phyloP scores from a whole-genome alignment of 2,797 vertebrate genomes.

The Acrocephalus scirpaceus region DNA sequence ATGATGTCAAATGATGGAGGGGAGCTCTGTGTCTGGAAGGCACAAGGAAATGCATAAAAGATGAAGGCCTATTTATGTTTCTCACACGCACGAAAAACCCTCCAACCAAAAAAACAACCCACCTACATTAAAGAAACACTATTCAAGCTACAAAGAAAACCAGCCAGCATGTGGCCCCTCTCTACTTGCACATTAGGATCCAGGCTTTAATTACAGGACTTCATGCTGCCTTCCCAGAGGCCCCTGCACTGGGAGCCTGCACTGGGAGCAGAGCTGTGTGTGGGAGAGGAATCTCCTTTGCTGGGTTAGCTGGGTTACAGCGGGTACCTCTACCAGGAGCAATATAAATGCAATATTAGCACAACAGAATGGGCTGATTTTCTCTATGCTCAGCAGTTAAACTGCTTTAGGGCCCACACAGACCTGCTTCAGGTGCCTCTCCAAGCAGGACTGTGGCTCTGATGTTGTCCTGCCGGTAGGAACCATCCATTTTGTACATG shows the following conservation, averaged over 20 bases:
- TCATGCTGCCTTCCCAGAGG: neutral
- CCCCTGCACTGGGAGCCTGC: neutral
- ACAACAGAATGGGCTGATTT: neutral
- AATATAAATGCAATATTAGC: neutral
- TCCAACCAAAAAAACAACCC: neutral
- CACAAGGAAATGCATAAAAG: constrained; percentile 57
- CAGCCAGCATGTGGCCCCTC: neutral
- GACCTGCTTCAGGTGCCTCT: neutral
- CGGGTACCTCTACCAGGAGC: neutral
- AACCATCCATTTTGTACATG: neutral
- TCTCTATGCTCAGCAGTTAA: neutral
- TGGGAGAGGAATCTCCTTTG: constrained; percentile 14
- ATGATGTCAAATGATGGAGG: constrained; percentile 13
- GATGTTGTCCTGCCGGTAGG: neutral
- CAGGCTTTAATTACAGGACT: constrained; percentile 10
- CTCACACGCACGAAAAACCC: neutral
- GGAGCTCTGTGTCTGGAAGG: constrained; percentile 33
- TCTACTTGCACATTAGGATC: neutral
- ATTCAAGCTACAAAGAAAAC: constrained; percentile 27
- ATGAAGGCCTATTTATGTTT: constrained; percentile 65
- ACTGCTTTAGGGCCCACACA: neutral
- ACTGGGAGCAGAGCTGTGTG: neutral
- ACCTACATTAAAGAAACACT: constrained; percentile 31
- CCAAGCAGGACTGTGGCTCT: neutral
- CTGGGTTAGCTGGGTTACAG: neutral